Percentiles rank a stretch among this genome's conserved stretches.
Evolutionary conservation across 1,140 invertebrate species (phyloP).

Genomic region (Drosophila rhopaloa): DNA sequence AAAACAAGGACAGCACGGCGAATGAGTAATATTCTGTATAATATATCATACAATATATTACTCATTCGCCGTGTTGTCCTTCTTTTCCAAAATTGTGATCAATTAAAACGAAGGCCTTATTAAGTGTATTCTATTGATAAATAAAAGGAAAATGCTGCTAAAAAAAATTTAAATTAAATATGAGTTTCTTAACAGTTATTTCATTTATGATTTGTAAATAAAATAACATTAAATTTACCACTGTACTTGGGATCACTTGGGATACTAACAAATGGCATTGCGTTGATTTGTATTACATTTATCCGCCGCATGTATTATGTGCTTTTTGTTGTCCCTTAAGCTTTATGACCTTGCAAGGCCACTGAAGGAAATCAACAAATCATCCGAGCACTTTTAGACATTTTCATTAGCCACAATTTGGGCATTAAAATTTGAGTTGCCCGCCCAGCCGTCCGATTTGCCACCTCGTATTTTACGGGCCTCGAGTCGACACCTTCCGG

Average conservation of each 20-base stretch:
- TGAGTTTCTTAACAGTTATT: too few relatives aligned
- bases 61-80: too few relatives aligned
- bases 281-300: neutral
- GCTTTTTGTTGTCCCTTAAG: conserved; percentile 31
- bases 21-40: too few relatives aligned
- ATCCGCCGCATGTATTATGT: conserved; percentile 2
- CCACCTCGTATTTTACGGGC: conserved; percentile 33
- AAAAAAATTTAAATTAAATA: too few relatives aligned
- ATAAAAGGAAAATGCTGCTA: too few relatives aligned
- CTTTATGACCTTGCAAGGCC: conserved; percentile 35
- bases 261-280: conserved; percentile 1
- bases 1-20: too few relatives aligned
- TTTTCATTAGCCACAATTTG: conserved; percentile 50
- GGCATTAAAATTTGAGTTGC: conserved; percentile 33
- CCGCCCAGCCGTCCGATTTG: neutral
- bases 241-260: neutral
- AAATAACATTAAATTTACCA: neutral
- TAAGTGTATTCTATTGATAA: too few relatives aligned
- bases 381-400: conserved; percentile 40
- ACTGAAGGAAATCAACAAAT: conserved; percentile 36
- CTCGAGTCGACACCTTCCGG: conserved; percentile 47
- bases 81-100: too few relatives aligned
- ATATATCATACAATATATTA: too few relatives aligned
- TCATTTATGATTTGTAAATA: too few relatives aligned
- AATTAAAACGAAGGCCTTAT: too few relatives aligned